phyloP scores from a whole-genome alignment of 2,888 invertebrate species.

The Drosophila bunnanda region DNA sequence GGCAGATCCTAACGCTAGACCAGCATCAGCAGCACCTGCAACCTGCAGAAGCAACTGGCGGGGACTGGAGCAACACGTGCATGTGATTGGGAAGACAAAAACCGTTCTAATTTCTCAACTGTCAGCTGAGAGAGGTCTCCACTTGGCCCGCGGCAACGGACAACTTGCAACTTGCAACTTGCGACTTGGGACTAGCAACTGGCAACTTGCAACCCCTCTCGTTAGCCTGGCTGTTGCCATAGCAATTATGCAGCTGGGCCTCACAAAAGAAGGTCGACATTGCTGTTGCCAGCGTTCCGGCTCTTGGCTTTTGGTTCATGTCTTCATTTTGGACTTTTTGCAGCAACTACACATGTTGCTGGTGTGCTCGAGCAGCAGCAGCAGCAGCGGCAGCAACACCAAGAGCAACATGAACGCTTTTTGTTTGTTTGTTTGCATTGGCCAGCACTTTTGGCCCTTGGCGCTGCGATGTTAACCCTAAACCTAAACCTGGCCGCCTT shows the following conservation, averaged over 20 bases:
- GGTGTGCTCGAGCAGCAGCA: slow-evolving; percentile 53
- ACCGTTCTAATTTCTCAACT: slow-evolving; percentile 80
- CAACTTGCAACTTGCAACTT: slow-evolving; percentile 12
- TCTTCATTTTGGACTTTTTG: slow-evolving; percentile 75
- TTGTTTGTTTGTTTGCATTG: slow-evolving; percentile 74
- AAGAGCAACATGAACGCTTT: slow-evolving; percentile 56
- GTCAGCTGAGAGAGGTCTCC: slow-evolving; percentile 69
- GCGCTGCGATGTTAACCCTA: slow-evolving; percentile 73
- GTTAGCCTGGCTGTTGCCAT: slow-evolving; percentile 68
- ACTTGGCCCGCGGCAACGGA: slow-evolving; percentile 30
- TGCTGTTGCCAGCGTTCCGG: slow-evolving; percentile 41
- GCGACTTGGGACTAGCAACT: not conserved
- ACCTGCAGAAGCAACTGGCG: slow-evolving; percentile 28
- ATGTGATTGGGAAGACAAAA: slow-evolving; percentile 75
- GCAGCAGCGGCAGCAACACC: slow-evolving; percentile 27
- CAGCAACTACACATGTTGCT: slow-evolving; percentile 69
- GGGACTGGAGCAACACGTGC: slow-evolving; percentile 67
- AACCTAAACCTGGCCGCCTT: slow-evolving; percentile 67
- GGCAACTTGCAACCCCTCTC: slow-evolving; percentile 52
- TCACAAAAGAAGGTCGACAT: slow-evolving; percentile 73
- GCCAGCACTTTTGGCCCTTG: slow-evolving; percentile 80
- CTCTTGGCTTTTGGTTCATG: slow-evolving; percentile 55
- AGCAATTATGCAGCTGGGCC: slow-evolving; percentile 73
- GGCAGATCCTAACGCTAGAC: slow-evolving; percentile 64
- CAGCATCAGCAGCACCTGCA: slow-evolving; percentile 44